These are phyloP conservation scores for Holotrichia oblita DNA, from an alignment of 1,140 invertebrate species.

Conservation along the genomic window DNA sequence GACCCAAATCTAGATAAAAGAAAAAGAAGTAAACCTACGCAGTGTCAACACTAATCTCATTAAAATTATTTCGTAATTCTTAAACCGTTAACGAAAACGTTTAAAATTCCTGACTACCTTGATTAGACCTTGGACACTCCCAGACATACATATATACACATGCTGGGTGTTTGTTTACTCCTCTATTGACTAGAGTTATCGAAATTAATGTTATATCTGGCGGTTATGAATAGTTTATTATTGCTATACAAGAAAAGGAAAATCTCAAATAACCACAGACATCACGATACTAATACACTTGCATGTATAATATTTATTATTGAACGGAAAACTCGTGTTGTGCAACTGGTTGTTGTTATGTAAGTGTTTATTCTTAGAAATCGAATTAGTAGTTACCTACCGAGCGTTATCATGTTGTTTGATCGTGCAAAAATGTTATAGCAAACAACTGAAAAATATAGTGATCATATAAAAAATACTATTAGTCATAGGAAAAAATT, in stretches of 20 bases:
- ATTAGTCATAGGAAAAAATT: slow-evolving; percentile 26
- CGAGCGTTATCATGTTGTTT: not conserved
- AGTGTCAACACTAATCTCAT: slow-evolving; percentile 50
- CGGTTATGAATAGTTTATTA: slow-evolving; percentile 39
- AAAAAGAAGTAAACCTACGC: slow-evolving; percentile 48
- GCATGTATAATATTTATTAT: slow-evolving; percentile 28
- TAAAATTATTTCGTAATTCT: slow-evolving; percentile 53
- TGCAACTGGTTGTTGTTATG: slow-evolving; percentile 20
- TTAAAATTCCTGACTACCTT: slow-evolving; percentile 52
- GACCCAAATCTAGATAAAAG: slow-evolving; percentile 44
- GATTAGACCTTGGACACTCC: slow-evolving; percentile 52
- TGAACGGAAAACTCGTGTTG: slow-evolving; percentile 15
- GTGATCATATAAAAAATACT: slow-evolving; percentile 20
- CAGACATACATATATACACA: slow-evolving; percentile 33
- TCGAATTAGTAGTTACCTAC: not conserved
- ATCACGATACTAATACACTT: not conserved
- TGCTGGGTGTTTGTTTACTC: slow-evolving; percentile 33
- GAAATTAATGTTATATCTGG: slow-evolving; percentile 36
- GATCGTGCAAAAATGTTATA: slow-evolving; percentile 22
- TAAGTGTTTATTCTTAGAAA: slow-evolving; percentile 34
- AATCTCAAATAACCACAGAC: slow-evolving; percentile 14
- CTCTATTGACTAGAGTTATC: slow-evolving; percentile 30
- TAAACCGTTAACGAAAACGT: slow-evolving; percentile 53
- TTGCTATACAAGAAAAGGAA: slow-evolving; percentile 35
- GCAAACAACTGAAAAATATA: slow-evolving; percentile 24